phyloP scores from a whole-genome alignment of 2,113 vertebrate genomes.

The Scortum barcoo region DNA sequence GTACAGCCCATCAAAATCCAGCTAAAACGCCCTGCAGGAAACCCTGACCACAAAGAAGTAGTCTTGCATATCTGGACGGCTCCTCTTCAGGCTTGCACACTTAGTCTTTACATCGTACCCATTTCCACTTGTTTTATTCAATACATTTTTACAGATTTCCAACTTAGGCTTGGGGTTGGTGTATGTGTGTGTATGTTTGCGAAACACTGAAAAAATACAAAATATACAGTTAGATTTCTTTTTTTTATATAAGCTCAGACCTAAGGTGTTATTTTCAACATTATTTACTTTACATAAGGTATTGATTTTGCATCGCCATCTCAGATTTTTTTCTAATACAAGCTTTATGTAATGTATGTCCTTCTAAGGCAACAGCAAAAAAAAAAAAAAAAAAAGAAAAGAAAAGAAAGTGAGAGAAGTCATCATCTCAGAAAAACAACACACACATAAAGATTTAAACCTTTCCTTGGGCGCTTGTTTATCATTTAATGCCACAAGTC shows the following conservation, averaged over 20 bases:
- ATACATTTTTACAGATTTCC: background rate
- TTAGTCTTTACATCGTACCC: background rate
- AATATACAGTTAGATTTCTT: background rate
- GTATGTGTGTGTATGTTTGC: background rate
- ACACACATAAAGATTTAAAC: conserved; percentile 25
- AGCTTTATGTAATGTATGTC: conserved; percentile 13
- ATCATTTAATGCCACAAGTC: conserved; percentile 28
- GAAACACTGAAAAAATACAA: background rate
- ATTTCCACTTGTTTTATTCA: background rate
- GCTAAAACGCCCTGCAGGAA: conserved; percentile 1
- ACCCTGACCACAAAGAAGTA: background rate
- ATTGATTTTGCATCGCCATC: conserved; percentile 30
- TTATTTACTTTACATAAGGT: conserved; percentile 15
- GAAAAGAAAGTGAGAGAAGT: no score
- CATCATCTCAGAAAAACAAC: conserved; percentile 23
- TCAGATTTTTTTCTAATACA: background rate
- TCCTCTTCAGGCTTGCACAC: conserved; percentile 12
- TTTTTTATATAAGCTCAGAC: background rate
- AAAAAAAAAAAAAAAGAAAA: no score
- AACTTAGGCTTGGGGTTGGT: background rate
- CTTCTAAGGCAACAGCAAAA: conserved; percentile 27
- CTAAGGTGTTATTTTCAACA: background rate
- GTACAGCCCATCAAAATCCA: conserved; percentile 29
- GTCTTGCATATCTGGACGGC: conserved; percentile 2
- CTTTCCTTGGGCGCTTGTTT: conserved; percentile 36